These are phyloP conservation scores for Agrotis clavis DNA, from an alignment of 2,888 invertebrate genomes.

Conservation along the genomic window DNA sequence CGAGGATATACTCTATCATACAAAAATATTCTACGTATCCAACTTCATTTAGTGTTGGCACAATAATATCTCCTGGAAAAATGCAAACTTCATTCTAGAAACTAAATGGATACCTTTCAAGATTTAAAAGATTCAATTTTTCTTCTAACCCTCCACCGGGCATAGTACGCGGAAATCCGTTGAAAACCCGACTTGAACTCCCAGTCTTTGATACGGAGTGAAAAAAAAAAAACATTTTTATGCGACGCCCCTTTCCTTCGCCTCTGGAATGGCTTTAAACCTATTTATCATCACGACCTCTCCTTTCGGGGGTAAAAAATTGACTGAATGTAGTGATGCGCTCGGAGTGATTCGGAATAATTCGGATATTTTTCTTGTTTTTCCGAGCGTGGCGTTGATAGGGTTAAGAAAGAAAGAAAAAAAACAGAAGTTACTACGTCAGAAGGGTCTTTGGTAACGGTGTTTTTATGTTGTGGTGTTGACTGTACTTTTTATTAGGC, in stretches of 20 bases:
- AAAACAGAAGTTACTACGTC: conserved; percentile 15
- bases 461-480: conserved; percentile 36
- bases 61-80: no score
- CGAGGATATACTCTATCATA: no score
- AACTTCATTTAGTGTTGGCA: no score
- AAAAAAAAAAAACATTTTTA: conserved; percentile 73
- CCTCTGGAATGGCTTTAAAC: conserved; percentile 71
- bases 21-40: no score
- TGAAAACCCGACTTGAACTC: conserved; percentile 74
- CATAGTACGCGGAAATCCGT: conserved; percentile 70
- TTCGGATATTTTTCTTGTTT: conserved; percentile 52
- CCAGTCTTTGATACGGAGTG: conserved; percentile 70
- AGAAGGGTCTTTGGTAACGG: conserved; percentile 4
- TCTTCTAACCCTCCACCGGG: conserved; percentile 52
- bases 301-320: conserved; percentile 55
- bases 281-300: conserved; percentile 73
- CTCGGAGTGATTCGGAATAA: conserved; percentile 54
- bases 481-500: conserved; percentile 21
- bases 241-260: conserved; percentile 67
- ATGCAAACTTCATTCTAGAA: no score
- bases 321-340: conserved; percentile 53
- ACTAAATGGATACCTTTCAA: no score
- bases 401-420: conserved; percentile 37
- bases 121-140: not conserved
- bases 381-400: conserved; percentile 43